phyloP scores from a whole-genome alignment of 2,113 vertebrate genomes.

The Semicossyphus pulcher region DNA sequence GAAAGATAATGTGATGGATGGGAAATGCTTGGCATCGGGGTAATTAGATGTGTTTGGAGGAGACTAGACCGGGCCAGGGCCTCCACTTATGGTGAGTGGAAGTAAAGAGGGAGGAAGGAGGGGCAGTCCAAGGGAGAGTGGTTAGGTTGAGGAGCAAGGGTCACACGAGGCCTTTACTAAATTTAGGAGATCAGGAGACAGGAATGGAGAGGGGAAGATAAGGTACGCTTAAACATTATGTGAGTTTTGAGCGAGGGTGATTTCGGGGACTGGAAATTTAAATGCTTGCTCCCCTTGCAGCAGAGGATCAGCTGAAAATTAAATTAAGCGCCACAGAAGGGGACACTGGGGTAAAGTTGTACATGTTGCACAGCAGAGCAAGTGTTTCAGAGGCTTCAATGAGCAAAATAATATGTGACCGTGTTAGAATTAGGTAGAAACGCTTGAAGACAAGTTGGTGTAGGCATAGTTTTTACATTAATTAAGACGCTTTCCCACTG shows the following conservation, averaged over 20 bases:
- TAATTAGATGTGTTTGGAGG: conserved; percentile 90
- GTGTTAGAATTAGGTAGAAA: too few species aligned
- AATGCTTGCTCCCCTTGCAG: background rate
- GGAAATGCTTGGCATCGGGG: conserved; percentile 86
- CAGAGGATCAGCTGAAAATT: background rate
- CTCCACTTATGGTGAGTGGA: conserved; percentile 76
- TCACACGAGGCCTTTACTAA: conserved; percentile 28
- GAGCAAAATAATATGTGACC: too few species aligned
- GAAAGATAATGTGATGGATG: conserved; percentile 88
- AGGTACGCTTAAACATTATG: background rate
- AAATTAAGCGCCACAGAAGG: background rate
- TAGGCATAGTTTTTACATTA: too few species aligned
- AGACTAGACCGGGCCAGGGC: conserved; percentile 66
- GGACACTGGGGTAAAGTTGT: background rate
- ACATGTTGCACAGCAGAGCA: conserved; percentile 3
- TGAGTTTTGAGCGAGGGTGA: background rate
- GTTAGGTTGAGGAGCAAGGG: conserved; percentile 45
- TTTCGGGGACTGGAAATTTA: background rate
- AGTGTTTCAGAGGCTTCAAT: background rate
- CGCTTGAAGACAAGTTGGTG: too few species aligned
- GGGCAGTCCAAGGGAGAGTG: conserved; percentile 46
- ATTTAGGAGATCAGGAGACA: conserved; percentile 42
- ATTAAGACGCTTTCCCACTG: too few species aligned
- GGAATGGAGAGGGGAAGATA: background rate
- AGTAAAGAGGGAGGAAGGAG: conserved; percentile 31